Evolutionary conservation across 2,888 invertebrate species (phyloP).

Genomic region (Alsophila aescularia): DNA sequence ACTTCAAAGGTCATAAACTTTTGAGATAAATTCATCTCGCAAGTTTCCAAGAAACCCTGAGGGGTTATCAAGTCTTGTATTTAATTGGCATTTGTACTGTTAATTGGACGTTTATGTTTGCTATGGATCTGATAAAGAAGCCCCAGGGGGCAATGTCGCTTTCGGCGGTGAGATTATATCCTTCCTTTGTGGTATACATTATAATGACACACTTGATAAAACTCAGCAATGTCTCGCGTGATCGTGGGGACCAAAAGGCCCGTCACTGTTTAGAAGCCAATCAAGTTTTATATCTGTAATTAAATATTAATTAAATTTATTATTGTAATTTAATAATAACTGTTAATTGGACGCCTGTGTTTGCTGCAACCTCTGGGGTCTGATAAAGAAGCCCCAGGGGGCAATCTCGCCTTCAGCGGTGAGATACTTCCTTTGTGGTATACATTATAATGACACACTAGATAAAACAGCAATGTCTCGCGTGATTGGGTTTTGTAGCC

Average conservation of each 20-base stretch:
- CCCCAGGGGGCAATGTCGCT: neutral
- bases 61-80: constrained; percentile 5
- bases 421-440: neutral
- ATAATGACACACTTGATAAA: constrained; percentile 2
- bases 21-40: neutral
- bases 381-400: constrained; percentile 12
- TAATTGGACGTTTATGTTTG: neutral
- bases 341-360: neutral
- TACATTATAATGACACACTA: neutral
- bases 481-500: too few species aligned
- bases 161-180: neutral
- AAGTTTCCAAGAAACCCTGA: neutral
- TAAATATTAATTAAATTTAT: too few species aligned
- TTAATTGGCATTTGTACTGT: constrained; percentile 11
- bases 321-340: too few species aligned
- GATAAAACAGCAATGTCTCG: too few species aligned
- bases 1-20: neutral
- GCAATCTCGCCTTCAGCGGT: neutral
- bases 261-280: too few species aligned
- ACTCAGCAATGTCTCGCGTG: too few species aligned
- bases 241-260: too few species aligned
- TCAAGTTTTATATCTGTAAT: too few species aligned
- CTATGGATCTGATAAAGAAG: constrained; percentile 3
- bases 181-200: too few species aligned
- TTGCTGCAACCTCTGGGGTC: neutral